phyloP scores from a whole-genome alignment of 2,113 vertebrate species.

The Brachirus orientalis region DNA sequence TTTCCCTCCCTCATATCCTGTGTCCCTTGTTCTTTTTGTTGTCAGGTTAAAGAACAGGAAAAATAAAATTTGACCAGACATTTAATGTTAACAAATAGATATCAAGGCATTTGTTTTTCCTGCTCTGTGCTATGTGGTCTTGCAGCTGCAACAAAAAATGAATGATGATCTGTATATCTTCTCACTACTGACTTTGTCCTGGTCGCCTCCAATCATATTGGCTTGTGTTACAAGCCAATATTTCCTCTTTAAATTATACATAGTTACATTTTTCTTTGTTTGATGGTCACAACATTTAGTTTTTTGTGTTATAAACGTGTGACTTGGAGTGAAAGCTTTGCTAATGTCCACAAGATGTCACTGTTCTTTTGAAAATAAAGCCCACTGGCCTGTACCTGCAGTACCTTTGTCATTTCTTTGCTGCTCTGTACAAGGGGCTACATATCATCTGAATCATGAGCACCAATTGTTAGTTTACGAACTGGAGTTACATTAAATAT shows the following conservation, averaged over 20 bases:
- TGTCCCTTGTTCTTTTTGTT: slow-evolving; percentile 2
- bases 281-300: background rate
- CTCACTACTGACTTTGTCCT: too few species aligned
- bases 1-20: slow-evolving; percentile 1
- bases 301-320: background rate
- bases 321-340: background rate
- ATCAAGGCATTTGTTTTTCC: too few species aligned
- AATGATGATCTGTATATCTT: too few species aligned
- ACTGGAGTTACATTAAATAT: background rate
- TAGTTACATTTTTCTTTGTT: background rate
- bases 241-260: background rate
- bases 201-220: too few species aligned
- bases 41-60: slow-evolving; percentile 13
- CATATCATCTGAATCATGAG: slow-evolving; percentile 5
- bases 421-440: slow-evolving; percentile 13
- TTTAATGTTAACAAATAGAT: too few species aligned
- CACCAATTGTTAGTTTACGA: background rate
- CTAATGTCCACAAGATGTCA: slow-evolving; percentile 62
- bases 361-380: slow-evolving; percentile 17
- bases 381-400: background rate
- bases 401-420: slow-evolving; percentile 1
- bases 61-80: too few species aligned
- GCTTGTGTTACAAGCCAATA: too few species aligned
- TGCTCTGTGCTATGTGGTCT: too few species aligned
- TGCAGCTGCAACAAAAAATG: too few species aligned